Base-by-base conservation (phyloP, 64 coral and sea anemone genomes). In the Montipora sp. region DNA sequence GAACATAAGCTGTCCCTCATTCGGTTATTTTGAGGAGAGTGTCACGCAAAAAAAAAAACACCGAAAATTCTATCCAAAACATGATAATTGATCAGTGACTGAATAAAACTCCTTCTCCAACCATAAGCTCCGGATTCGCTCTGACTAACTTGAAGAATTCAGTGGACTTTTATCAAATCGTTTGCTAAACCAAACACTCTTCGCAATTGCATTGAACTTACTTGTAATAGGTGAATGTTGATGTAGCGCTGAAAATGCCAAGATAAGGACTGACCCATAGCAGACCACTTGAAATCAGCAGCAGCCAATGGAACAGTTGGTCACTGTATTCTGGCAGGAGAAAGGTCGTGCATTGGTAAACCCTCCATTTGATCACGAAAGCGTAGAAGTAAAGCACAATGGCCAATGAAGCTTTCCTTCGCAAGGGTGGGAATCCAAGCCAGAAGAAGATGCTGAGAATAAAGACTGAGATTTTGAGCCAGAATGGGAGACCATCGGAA, bases 391-490 rank as follows among this genome's bases (percentile, higher is more conserved):
- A 93, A 5, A 88, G 78, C 9, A 93, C 75, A 3, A 93, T 13
- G 3, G 91, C 91, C 4, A 87, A 5, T 3, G 83, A 77, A 21
- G 91, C 82, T 44, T 79, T 69, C 6, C 36, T 61, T 22, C 91
- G 59, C 5, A 93, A 36, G 1, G 91, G 91, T 10, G 91, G 91
- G 18, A 93, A 93, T 8, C 91, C 91, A 13, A 63, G 61, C 91
- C 91, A 93, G 53, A 93, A 93, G 77, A 93, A 93, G 44, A 88
- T 36, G 10, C 91, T 93, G 3, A 93, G 76, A 47, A 48, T 84
- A 14, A 93, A 20, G 5, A 80, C 77, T 9, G 71, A 48, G 59
- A 66, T 58, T 10, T 88, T 80, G 7, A 93, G 83, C 91, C 91
- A 93, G 0, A 5, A 0, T 0, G 91, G 91, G 2, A 88, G 67